Percentiles rank a stretch among this genome's conserved stretches.
Conservation (phyloP, 2,113 vertebrate species). For the Tetrax tetrax region DNA sequence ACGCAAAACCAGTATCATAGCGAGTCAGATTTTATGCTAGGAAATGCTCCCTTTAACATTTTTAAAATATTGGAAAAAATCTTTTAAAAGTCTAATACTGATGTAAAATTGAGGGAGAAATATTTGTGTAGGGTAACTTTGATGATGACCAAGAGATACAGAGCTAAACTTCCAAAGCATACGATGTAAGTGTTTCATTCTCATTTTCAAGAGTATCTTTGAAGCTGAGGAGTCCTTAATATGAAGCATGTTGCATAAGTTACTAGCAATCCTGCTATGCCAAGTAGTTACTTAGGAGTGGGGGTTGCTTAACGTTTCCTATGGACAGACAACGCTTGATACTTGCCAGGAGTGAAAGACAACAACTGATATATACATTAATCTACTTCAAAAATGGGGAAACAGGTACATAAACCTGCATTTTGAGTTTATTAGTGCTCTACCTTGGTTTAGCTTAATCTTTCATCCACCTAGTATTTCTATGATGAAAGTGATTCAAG, state of each 20-base stretch:
- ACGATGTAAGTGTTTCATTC: neutral
- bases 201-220: conserved; percentile 28
- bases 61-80: conserved; percentile 5
- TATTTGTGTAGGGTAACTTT: conserved; percentile 33
- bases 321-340: neutral
- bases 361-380: neutral
- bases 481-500: neutral
- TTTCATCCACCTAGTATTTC: neutral
- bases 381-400: neutral
- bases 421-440: neutral
- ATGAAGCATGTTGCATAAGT: conserved; percentile 23
- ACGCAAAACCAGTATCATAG: neutral
- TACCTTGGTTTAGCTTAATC: neutral
- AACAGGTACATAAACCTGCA: neutral
- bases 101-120: conserved; percentile 9
- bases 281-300: neutral
- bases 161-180: conserved; percentile 27
- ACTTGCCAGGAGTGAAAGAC: conserved; percentile 12
- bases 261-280: neutral
- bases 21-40: neutral
- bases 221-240: conserved; percentile 33
- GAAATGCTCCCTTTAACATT: conserved; percentile 6
- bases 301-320: neutral
- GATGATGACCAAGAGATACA: conserved; percentile 20
- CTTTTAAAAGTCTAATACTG: conserved; percentile 3